phyloP scores from a whole-genome alignment of 2,888 invertebrate genomes.

The Acanthosepion lycidas region DNA sequence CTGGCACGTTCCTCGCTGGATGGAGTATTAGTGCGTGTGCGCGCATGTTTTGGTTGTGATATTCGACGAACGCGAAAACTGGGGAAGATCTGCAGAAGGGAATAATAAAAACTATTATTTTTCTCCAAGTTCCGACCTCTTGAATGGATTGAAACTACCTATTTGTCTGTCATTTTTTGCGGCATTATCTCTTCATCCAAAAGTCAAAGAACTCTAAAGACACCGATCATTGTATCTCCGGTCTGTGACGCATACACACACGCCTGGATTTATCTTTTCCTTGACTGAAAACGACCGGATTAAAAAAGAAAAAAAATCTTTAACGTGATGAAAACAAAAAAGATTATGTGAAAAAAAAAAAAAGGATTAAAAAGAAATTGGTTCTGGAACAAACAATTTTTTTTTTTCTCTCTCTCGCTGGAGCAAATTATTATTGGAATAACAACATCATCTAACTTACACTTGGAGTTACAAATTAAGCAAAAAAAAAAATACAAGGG shows the following conservation, averaged over 20 bases:
- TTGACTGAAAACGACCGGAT: background rate
- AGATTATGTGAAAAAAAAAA: too few species aligned
- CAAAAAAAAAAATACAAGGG: background rate
- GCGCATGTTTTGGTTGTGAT: background rate
- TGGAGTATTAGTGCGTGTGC: background rate
- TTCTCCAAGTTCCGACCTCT: background rate
- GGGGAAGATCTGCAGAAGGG: background rate
- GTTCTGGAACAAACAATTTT: too few species aligned
- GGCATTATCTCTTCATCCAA: background rate
- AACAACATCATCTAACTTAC: too few species aligned
- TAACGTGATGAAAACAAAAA: too few species aligned
- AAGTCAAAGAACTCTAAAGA: background rate
- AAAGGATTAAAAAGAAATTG: too few species aligned
- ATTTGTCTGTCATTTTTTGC: background rate
- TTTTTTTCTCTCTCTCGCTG: too few species aligned
- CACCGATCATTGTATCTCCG: background rate
- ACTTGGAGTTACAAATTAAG: background rate
- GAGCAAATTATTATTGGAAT: too few species aligned
- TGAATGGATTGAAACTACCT: background rate
- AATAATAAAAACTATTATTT: background rate
- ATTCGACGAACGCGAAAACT: too few species aligned
- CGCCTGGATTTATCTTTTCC: background rate
- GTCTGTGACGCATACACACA: background rate
- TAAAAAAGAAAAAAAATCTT: too few species aligned
- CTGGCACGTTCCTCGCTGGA: background rate